phyloP scores from a whole-genome alignment of 2,113 vertebrate genomes.

The Okapia johnstoni region DNA sequence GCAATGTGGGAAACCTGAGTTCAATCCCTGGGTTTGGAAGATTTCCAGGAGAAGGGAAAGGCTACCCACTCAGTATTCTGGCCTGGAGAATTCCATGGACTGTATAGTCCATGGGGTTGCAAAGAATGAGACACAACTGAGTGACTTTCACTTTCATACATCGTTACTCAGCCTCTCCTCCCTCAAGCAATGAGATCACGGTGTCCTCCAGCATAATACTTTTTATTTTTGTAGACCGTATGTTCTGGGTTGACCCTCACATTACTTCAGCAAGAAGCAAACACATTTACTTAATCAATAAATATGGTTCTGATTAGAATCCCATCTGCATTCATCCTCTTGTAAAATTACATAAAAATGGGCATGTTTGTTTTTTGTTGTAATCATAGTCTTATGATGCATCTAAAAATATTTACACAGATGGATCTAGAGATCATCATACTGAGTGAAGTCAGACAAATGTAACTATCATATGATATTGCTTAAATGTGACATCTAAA shows the following conservation, averaged over 20 bases:
- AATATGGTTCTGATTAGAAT: constrained; percentile 6
- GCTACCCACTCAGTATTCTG: background rate
- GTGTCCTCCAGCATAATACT: background rate
- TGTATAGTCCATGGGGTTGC: background rate
- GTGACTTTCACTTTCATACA: background rate
- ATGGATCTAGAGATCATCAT: background rate
- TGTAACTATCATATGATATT: background rate
- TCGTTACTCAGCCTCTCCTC: background rate
- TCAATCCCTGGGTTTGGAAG: background rate
- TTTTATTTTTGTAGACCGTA: background rate
- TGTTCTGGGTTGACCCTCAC: background rate
- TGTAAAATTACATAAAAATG: background rate
- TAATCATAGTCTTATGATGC: background rate
- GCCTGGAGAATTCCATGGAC: background rate
- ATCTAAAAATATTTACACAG: background rate
- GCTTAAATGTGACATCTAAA: background rate
- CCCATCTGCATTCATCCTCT: background rate
- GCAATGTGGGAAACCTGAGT: accelerated
- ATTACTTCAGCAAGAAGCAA: background rate
- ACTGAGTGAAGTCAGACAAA: background rate
- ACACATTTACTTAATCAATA: background rate
- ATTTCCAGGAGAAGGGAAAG: background rate
- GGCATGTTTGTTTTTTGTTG: background rate
- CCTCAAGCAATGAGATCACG: background rate
- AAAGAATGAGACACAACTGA: background rate